Evolutionary conservation across 53 echinoderm and acorn worm genomes (phyloP), one percentile per base, ranked within the genome.

Genomic region (Holothuria scabra): DNA sequence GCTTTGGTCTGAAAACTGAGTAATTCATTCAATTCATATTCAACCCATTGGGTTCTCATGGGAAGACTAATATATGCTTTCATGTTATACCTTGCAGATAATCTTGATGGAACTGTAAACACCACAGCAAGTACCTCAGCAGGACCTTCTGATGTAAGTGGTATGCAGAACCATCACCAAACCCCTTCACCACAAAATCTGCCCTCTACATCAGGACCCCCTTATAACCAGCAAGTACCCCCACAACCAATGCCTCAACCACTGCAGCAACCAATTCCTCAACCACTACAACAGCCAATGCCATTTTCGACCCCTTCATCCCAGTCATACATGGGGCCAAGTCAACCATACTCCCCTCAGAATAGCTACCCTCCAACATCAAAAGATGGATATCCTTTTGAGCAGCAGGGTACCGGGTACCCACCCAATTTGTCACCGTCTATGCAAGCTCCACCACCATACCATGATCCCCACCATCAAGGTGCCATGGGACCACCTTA

Each of bases 211-310:
- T 20, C 72, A 72, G 48, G 46, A 14, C 72, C 48, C 10, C 72
- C 46, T 44, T 72, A 23, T 21, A 72, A 72, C 25, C 46, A 44
- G 24, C 72, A 44, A 23, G 21, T 46, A 19, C 46, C 72, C 37
- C 46, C 72, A 44, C 72, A 72, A 46, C 72, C 24, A 48, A 72
- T 72, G 72, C 72, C 72, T 6, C 72, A 72, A 21, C 72, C 72
- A 10, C 46, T 72, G 72, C 35, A 38, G n/a, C 69, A 69, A 23
- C 69, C 35, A 48, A 72, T 72, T 46, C 72, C 72, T 6, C 72
- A 72, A 21, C 72, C 72, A 10, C 46, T 72, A 49, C 35, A 38
- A 37, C 69, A 69, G 13, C 69, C 35, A 48, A 72, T 72, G 72
- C 72, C 72, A 24, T 69, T 38, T 44, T 44, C 35, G 6, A 19